Conservation (phyloP, 2,888 invertebrate genomes). For the Exephanes ischioxanthus region DNA sequence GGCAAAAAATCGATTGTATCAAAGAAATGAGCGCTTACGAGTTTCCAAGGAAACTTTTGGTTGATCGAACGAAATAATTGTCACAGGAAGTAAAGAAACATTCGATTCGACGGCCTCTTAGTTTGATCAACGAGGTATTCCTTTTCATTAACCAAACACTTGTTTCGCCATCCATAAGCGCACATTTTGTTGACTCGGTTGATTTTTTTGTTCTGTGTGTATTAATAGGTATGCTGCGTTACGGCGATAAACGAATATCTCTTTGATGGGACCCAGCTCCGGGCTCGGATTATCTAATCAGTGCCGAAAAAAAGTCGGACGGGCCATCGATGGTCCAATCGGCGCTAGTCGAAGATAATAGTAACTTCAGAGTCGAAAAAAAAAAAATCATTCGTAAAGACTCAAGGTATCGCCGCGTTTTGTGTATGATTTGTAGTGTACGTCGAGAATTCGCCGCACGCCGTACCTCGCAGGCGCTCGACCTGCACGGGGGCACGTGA, state of each 20-base stretch:
- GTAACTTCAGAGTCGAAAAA: not conserved
- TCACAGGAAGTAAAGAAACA: too few species aligned
- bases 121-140: too few species aligned
- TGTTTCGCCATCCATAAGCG: too few species aligned
- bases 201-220: not conserved
- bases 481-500: not conserved
- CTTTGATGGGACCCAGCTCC: not conserved
- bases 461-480: not conserved
- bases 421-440: not conserved
- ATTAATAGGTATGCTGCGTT: not conserved
- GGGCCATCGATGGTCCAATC: conserved; percentile 8
- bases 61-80: too few species aligned
- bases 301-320: conserved; percentile 17
- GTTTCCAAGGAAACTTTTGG: too few species aligned
- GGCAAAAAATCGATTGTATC: too few species aligned
- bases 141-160: too few species aligned
- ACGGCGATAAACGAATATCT: conserved; percentile 1
- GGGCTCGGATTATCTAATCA: conserved; percentile 23
- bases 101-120: too few species aligned
- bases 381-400: conserved; percentile 1
- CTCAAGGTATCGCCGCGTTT: not conserved
- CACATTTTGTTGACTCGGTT: not conserved
- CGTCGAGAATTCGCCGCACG: not conserved
- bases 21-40: too few species aligned
- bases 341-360: conserved; percentile 34